phyloP scores from a whole-genome alignment of 2,113 vertebrate genomes.

The Chascanopsetta lugubris region DNA sequence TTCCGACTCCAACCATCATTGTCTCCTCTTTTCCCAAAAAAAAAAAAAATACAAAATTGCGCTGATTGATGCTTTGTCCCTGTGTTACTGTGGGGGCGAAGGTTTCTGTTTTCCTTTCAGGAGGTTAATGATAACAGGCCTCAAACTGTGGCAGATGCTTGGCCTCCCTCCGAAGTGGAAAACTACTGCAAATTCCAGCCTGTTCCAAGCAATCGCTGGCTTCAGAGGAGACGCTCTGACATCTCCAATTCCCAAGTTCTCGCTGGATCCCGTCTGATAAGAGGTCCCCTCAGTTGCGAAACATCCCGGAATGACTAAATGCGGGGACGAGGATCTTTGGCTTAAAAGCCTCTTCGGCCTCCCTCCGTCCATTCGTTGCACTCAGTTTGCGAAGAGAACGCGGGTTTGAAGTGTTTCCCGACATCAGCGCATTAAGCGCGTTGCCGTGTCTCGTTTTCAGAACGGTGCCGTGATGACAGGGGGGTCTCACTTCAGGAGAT shows the following conservation, averaged over 20 bases:
- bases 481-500: slow-evolving; percentile 39
- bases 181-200: slow-evolving; percentile 53
- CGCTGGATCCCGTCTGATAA: slow-evolving; percentile 51
- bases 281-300: slow-evolving; percentile 44
- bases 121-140: slow-evolving; percentile 65
- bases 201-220: slow-evolving; percentile 55
- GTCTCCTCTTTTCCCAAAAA: slow-evolving; percentile 27
- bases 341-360: slow-evolving; percentile 38
- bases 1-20: slow-evolving; percentile 46
- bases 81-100: slow-evolving; percentile 35
- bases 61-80: slow-evolving; percentile 55
- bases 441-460: slow-evolving; percentile 58
- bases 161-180: slow-evolving; percentile 64
- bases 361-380: neutral
- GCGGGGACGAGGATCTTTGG: slow-evolving; percentile 11
- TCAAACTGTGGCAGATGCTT: slow-evolving; percentile 66
- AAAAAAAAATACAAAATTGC: too few relatives aligned
- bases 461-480: slow-evolving; percentile 48
- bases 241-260: slow-evolving; percentile 48
- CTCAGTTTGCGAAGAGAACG: slow-evolving; percentile 14
- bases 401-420: slow-evolving; percentile 37
- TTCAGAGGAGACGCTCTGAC: slow-evolving; percentile 50
- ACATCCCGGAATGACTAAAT: slow-evolving; percentile 34
- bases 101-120: slow-evolving; percentile 62
- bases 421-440: slow-evolving; percentile 1